Conservation (phyloP, 53 echinoderm and acorn worm species). For the Henricia sp. region DNA sequence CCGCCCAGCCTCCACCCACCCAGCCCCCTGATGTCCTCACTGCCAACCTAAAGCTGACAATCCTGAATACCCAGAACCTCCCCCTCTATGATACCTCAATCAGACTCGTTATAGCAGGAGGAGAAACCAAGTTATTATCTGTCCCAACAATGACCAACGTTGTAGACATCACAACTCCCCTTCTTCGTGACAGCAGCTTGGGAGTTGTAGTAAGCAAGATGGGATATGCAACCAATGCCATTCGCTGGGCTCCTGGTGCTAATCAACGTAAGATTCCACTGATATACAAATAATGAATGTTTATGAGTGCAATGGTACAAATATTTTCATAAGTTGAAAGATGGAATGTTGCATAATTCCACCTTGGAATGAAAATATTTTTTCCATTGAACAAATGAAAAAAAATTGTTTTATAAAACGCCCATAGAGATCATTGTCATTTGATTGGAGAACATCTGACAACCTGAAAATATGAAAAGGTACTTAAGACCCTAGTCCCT, state of each 20-base stretch:
- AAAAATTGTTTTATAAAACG: too few relatives aligned
- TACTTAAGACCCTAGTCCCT: too few relatives aligned
- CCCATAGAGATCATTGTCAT: too few relatives aligned
- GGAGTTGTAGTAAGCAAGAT: constrained; percentile 43
- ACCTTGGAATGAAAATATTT: not conserved
- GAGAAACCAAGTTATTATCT: not conserved
- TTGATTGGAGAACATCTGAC: too few relatives aligned
- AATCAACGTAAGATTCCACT: constrained; percentile 10
- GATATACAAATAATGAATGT: too few relatives aligned
- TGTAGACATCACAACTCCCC: constrained; percentile 7
- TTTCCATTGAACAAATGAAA: too few relatives aligned
- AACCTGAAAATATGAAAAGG: too few relatives aligned
- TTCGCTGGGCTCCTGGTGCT: constrained; percentile 28
- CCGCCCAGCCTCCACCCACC: not conserved
- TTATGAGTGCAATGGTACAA: too few relatives aligned
- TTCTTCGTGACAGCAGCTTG: constrained; percentile 13
- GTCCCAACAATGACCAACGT: constrained; percentile 34
- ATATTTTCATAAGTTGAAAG: too few relatives aligned
- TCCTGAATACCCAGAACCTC: constrained; percentile 17
- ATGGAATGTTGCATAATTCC: not conserved
- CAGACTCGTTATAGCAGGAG: constrained; percentile 13
- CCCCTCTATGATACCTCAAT: constrained; percentile 24
- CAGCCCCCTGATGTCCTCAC: constrained; percentile 12
- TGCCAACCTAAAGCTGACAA: constrained; percentile 14
- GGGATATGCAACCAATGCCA: constrained; percentile 30